These are phyloP conservation scores for Agraylea sexmaculata DNA, from an alignment of 1,140 invertebrate genomes.

Conservation along the genomic window DNA sequence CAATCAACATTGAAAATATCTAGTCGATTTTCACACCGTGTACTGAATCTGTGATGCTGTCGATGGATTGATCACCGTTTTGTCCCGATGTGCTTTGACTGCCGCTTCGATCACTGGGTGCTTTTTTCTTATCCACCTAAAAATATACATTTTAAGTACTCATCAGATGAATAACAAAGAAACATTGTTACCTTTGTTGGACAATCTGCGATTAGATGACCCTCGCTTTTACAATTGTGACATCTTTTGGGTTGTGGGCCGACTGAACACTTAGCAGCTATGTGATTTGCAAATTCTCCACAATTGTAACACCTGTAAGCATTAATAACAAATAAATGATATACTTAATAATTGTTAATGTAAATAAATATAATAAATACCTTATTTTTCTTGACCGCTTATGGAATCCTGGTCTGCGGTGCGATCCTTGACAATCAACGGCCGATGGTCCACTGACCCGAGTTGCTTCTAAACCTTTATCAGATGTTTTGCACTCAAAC, in stretches of 20 bases:
- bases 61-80: conserved; percentile 20
- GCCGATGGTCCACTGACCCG: conserved; percentile 64
- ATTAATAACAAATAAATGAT: background rate
- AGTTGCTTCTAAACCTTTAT: conserved; percentile 76
- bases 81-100: conserved; percentile 16
- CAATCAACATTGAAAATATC: background rate
- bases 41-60: conserved; percentile 18
- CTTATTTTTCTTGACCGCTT: conserved; percentile 75
- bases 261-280: conserved; percentile 74
- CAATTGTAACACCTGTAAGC: conserved; percentile 77
- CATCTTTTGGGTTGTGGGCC: conserved; percentile 81
- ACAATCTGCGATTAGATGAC: conserved; percentile 80
- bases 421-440: conserved; percentile 65
- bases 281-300: conserved; percentile 82
- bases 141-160: conserved; percentile 8
- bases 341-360: background rate
- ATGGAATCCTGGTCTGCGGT: conserved; percentile 59
- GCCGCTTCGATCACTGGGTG: conserved; percentile 17
- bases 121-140: conserved; percentile 20
- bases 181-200: conserved; percentile 41
- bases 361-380: conserved; percentile 31
- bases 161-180: no score
- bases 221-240: conserved; percentile 74
- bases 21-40: conserved; percentile 19
- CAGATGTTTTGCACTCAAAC: conserved; percentile 71